These are phyloP conservation scores for Hylyphantes graminicola DNA, from an alignment of 1,140 invertebrate species.

Conservation along the genomic window DNA sequence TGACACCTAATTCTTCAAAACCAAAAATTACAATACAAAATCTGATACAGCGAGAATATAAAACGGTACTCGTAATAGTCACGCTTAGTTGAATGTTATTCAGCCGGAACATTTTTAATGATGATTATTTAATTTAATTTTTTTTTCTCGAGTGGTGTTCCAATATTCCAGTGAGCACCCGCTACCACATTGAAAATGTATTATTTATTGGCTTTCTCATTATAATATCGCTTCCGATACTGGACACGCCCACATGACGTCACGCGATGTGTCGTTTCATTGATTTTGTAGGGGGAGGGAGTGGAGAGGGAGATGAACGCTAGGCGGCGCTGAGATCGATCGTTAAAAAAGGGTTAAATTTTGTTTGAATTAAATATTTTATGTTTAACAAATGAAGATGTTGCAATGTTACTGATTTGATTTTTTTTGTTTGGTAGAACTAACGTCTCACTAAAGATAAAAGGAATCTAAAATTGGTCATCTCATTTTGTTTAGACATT, in stretches of 20 bases:
- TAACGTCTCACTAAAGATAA: too few relatives aligned
- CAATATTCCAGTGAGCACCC: constrained; percentile 18
- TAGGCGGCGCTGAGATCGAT: too few relatives aligned
- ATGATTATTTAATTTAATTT: constrained; percentile 52
- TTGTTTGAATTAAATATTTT: too few relatives aligned
- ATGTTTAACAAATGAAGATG: too few relatives aligned
- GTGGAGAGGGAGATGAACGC: neutral
- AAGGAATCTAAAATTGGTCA: too few relatives aligned
- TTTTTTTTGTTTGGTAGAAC: too few relatives aligned
- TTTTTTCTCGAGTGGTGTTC: constrained; percentile 5
- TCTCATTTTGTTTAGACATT: too few relatives aligned
- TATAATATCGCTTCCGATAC: constrained; percentile 60
- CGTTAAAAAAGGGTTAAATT: too few relatives aligned
- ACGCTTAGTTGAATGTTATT: constrained; percentile 29
- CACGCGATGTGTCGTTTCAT: constrained; percentile 16
- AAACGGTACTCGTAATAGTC: constrained; percentile 43
- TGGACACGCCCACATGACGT: constrained; percentile 47
- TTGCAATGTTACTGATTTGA: too few relatives aligned
- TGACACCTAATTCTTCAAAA: constrained; percentile 28
- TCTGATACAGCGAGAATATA: constrained; percentile 20
- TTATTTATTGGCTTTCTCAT: constrained; percentile 56
- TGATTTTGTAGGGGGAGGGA: constrained; percentile 32
- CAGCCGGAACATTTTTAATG: constrained; percentile 55
- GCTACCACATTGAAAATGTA: constrained; percentile 45
- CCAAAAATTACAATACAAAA: constrained; percentile 19